phyloP scores from a whole-genome alignment of 2,113 vertebrate genomes.

The Sus scrofa region T2T-Sscrofa CM000812.6:53553001-53553500 shows the following conservation, averaged over 20 bases:
- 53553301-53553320: constrained; percentile 23
- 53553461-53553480: neutral
- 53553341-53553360: constrained; percentile 34
- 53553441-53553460: neutral
- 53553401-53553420: constrained; percentile 4
- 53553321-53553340: constrained; percentile 9
- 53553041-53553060: neutral
- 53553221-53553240: constrained; percentile 39
- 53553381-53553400: neutral
- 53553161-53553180: constrained; percentile 37
- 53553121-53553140: neutral
- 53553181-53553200: constrained; percentile 37
- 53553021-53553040: neutral
- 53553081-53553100: neutral
- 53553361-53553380: neutral
- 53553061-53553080: neutral
- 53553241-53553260: neutral
- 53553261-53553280: neutral
- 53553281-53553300: neutral
- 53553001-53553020: neutral
- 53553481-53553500: neutral
- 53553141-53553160: constrained; percentile 6
- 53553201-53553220: constrained; percentile 47
- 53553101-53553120: constrained; percentile 48
- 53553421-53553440: constrained; percentile 24